Evolutionary conservation across 2,113 vertebrate genomes (phyloP).

Genomic region (Grammomys dolichurus): DNA sequence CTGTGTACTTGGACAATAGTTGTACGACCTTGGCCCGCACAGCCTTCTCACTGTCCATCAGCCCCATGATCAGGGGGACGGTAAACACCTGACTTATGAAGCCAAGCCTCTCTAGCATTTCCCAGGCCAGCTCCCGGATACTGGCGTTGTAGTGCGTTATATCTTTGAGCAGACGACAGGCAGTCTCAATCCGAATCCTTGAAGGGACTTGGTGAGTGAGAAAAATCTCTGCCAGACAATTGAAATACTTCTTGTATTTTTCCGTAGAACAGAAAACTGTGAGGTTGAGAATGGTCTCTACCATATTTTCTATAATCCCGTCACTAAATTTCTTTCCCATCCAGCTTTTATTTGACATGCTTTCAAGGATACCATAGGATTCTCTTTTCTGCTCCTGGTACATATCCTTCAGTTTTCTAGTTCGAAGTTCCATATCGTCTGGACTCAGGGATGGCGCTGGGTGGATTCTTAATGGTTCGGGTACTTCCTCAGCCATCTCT

Average conservation of each 20-base stretch:
- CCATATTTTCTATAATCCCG: not conserved
- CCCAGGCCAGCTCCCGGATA: conserved; percentile 68
- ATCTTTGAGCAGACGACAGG: conserved; percentile 61
- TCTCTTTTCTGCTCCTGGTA: not conserved
- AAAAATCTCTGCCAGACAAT: conserved; percentile 58
- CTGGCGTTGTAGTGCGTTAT: conserved; percentile 45
- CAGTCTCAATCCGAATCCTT: not conserved
- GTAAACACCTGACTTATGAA: conserved; percentile 67
- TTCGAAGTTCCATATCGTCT: not conserved
- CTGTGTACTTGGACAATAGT: conserved; percentile 57
- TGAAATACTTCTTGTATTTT: conserved; percentile 58
- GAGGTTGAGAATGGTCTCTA: conserved; percentile 66
- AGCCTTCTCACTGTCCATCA: conserved; percentile 67
- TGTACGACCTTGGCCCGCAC: conserved; percentile 62
- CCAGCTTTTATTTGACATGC: not conserved
- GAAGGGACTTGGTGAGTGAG: conserved; percentile 8
- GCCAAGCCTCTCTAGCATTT: conserved; percentile 69
- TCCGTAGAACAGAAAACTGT: conserved; percentile 62
- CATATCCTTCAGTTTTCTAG: not conserved
- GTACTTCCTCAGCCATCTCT: not conserved
- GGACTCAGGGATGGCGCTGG: not conserved
- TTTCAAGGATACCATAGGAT: not conserved
- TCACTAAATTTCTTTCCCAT: conserved; percentile 19
- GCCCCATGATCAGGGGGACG: conserved; percentile 57
- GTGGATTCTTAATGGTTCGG: not conserved